These are phyloP conservation scores for Nephrocerus scutellatus DNA, from an alignment of 2,888 invertebrate species.

Conservation along the genomic window DNA sequence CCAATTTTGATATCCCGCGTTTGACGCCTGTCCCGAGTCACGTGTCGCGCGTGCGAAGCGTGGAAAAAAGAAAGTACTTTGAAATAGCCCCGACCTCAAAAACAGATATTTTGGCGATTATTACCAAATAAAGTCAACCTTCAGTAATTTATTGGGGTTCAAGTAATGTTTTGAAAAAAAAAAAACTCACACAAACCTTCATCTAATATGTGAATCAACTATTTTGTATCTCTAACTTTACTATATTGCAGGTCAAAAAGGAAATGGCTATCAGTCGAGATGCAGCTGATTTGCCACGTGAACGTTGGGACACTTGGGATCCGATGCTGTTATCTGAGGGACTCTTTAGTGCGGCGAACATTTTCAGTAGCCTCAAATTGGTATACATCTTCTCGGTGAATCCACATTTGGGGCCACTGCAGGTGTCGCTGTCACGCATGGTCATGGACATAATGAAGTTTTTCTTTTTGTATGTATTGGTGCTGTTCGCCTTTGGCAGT, in stretches of 20 bases:
- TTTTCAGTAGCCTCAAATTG: conserved; percentile 80
- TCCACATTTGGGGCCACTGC: conserved; percentile 92
- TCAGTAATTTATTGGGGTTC: too few species aligned
- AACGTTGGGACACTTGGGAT: conserved; percentile 97
- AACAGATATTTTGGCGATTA: too few species aligned
- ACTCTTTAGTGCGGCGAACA: conserved; percentile 96
- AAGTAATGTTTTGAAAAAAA: background rate
- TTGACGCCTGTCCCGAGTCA: too few species aligned
- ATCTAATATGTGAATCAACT: conserved; percentile 52
- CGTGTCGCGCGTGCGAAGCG: too few species aligned
- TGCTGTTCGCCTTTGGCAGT: conserved; percentile 92
- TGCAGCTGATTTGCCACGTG: conserved; percentile 64
- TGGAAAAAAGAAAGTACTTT: too few species aligned
- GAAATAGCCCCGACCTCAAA: too few species aligned
- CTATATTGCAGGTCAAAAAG: conserved; percentile 58
- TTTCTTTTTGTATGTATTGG: conserved; percentile 85
- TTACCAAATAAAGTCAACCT: too few species aligned
- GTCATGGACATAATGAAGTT: conserved; percentile 95
- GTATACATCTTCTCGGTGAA: conserved; percentile 98
- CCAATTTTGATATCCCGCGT: too few species aligned
- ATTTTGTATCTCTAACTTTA: background rate
- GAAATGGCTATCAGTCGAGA: conserved; percentile 57
- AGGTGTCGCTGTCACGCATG: conserved; percentile 91
- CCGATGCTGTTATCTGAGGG: conserved; percentile 96
- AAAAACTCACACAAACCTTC: conserved; percentile 61